These are phyloP conservation scores for Geothlypis trichas DNA, from an alignment of 2,113 vertebrate genomes.

Conservation along the genomic window DNA sequence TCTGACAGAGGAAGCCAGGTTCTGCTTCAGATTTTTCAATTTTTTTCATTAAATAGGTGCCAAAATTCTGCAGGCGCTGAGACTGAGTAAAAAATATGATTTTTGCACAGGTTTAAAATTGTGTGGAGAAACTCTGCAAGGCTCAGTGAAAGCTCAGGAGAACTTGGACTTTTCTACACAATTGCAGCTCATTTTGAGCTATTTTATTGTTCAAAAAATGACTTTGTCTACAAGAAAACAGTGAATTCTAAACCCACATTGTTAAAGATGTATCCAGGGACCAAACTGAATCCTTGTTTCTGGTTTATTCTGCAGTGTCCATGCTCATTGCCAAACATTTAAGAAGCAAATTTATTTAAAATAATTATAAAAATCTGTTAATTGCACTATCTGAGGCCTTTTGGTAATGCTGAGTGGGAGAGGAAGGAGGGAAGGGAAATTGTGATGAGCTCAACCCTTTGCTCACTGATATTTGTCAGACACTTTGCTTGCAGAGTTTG, in stretches of 20 bases:
- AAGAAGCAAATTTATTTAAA: no score
- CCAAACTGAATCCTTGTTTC: not conserved
- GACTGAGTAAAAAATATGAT: not conserved
- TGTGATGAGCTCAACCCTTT: not conserved
- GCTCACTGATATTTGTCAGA: not conserved
- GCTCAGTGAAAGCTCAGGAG: not conserved
- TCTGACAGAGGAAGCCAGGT: not conserved
- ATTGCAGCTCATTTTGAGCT: not conserved
- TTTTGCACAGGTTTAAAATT: not conserved
- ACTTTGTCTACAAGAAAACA: not conserved
- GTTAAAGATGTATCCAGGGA: no score
- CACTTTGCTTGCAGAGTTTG: accelerated
- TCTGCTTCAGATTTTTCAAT: not conserved
- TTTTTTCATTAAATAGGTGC: not conserved
- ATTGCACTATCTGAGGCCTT: not conserved
- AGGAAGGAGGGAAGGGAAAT: not conserved
- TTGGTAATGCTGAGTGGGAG: not conserved
- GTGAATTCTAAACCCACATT: not conserved
- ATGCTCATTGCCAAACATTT: not conserved
- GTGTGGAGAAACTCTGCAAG: no score
- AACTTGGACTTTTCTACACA: not conserved
- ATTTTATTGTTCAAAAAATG: no score
- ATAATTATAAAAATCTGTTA: not conserved
- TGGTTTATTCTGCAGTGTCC: not conserved
- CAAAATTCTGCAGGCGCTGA: not conserved